phyloP scores from a whole-genome alignment of 2,113 vertebrate genomes.

The Solenodon paradoxus region DNA sequence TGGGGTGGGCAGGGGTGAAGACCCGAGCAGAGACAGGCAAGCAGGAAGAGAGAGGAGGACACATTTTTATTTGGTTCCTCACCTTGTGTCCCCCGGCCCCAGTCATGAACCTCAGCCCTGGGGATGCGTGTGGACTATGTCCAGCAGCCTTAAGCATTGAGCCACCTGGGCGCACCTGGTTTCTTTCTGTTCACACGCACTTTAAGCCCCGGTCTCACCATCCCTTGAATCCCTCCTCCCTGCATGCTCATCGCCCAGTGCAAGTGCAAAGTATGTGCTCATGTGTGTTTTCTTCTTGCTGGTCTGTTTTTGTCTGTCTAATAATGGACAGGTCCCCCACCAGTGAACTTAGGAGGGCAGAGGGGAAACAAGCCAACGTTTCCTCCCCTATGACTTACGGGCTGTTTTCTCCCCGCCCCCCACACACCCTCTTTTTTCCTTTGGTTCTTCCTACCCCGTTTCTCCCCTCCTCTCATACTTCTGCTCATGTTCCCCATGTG shows the following conservation, averaged over 20 bases:
- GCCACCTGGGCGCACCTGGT: too few relatives aligned
- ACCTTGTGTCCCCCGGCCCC: too few relatives aligned
- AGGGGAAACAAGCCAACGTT: background rate
- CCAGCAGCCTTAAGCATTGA: too few relatives aligned
- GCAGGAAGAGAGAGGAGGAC: too few relatives aligned
- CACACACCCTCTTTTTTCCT: background rate
- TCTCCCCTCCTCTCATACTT: background rate
- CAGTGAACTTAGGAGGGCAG: background rate
- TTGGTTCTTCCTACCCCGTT: too few relatives aligned
- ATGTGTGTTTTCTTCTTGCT: background rate
- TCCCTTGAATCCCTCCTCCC: background rate
- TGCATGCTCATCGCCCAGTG: too few relatives aligned
- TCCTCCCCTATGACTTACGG: background rate
- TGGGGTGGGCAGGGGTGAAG: too few relatives aligned
- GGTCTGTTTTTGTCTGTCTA: background rate
- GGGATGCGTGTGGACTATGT: too few relatives aligned
- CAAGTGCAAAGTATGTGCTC: fast-evolving
- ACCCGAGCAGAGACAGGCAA: too few relatives aligned
- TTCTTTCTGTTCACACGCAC: background rate
- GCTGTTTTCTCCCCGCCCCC: background rate
- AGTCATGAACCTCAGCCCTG: too few relatives aligned
- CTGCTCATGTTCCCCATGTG: background rate
- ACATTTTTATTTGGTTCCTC: too few relatives aligned
- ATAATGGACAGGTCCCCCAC: background rate
- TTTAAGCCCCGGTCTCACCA: background rate